phyloP scores from a whole-genome alignment of 2,797 vertebrate species.

The Pipistrellus kuhlii region DNA sequence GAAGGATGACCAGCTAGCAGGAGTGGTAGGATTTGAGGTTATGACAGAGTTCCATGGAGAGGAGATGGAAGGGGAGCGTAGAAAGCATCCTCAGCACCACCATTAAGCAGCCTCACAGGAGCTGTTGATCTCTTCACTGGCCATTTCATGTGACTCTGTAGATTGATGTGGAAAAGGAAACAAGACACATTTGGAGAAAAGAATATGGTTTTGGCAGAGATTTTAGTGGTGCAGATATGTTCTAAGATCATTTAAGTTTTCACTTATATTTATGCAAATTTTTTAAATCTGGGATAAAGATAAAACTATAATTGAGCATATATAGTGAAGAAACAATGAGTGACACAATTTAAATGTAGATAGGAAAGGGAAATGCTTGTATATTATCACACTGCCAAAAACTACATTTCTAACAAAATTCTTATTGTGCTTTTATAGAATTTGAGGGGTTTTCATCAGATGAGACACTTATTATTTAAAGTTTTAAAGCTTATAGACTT shows the following conservation, averaged over 20 bases:
- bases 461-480: slow-evolving; percentile 6
- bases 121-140: background rate
- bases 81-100: background rate
- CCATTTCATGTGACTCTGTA: background rate
- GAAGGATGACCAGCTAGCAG: background rate
- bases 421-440: slow-evolving; percentile 29
- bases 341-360: slow-evolving; percentile 43
- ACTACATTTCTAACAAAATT: slow-evolving; percentile 8
- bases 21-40: background rate
- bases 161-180: background rate
- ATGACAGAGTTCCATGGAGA: background rate
- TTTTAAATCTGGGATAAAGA: slow-evolving; percentile 47
- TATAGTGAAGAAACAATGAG: slow-evolving; percentile 51
- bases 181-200: background rate
- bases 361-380: slow-evolving; percentile 3
- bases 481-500: slow-evolving; percentile 39
- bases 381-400: background rate
- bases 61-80: background rate
- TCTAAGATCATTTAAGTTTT: background rate
- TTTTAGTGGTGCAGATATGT: background rate
- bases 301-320: slow-evolving; percentile 6
- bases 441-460: slow-evolving; percentile 42
- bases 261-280: background rate
- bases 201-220: background rate
- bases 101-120: background rate